These are phyloP conservation scores for Caenorhabditis imperialis DNA, from an alignment of 2,888 invertebrate genomes.

Conservation along the genomic window DNA sequence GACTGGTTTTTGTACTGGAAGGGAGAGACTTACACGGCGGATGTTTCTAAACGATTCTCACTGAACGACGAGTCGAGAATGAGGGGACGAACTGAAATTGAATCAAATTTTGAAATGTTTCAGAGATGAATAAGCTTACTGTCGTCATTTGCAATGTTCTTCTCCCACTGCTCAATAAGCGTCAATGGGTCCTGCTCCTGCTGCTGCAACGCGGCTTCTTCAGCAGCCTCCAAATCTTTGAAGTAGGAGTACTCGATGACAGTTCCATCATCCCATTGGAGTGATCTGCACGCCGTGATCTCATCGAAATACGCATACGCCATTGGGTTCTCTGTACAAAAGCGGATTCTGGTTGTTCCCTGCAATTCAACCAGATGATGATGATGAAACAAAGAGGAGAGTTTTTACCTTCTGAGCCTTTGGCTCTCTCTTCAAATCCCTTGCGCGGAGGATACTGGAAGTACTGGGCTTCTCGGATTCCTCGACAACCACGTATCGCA, in stretches of 20 bases:
- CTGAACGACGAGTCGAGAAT: constrained; percentile 34
- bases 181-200: constrained; percentile 44
- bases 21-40: constrained; percentile 28
- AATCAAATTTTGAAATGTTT: neutral
- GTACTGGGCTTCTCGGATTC: constrained; percentile 48
- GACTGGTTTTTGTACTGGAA: no score
- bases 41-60: constrained; percentile 37
- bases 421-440: constrained; percentile 28
- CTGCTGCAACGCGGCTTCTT: constrained; percentile 20
- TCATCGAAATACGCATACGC: constrained; percentile 54
- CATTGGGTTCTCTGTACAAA: constrained; percentile 46
- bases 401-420: constrained; percentile 24
- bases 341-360: constrained; percentile 47
- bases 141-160: constrained; percentile 44
- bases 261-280: constrained; percentile 53
- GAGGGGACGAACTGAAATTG: constrained; percentile 32
- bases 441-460: constrained; percentile 39
- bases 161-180: constrained; percentile 50
- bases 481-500: constrained; percentile 43
- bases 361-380: constrained; percentile 1
- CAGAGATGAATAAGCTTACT: constrained; percentile 4
- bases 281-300: constrained; percentile 36
- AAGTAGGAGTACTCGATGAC: constrained; percentile 53
- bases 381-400: no score
- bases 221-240: constrained; percentile 42